A percentile compares a stretch with the other conserved stretches of the same genome.
These are phyloP conservation scores for Thunnus thynnus DNA, from an alignment of 2,113 vertebrate species.

Conservation along the genomic window DNA sequence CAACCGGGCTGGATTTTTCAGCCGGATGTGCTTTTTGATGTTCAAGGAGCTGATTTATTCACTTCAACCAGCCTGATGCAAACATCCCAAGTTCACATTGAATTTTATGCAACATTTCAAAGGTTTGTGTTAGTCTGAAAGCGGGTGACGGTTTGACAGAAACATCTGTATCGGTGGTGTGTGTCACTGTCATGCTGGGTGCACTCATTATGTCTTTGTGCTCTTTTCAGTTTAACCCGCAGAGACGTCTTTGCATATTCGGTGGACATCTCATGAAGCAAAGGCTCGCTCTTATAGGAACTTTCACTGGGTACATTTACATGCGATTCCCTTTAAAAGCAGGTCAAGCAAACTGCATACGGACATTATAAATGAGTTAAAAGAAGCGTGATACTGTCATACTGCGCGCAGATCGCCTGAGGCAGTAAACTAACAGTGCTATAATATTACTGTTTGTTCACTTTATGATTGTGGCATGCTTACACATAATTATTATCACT, in stretches of 20 bases:
- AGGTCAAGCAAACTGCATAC: neutral
- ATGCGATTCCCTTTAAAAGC: neutral
- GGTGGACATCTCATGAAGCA: constrained; percentile 6
- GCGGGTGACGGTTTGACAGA: constrained; percentile 63
- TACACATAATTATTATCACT: neutral
- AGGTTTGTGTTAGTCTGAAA: constrained; percentile 33
- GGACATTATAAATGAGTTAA: constrained; percentile 1
- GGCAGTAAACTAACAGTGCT: constrained; percentile 1
- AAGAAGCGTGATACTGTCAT: neutral
- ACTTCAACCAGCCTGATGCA: constrained; percentile 37
- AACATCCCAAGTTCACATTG: constrained; percentile 35
- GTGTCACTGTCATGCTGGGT: constrained; percentile 26
- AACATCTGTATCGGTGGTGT: constrained; percentile 41
- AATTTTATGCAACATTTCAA: constrained; percentile 34
- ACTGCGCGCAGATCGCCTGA: neutral
- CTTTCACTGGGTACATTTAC: neutral
- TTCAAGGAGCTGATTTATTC: constrained; percentile 30
- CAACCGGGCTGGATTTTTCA: neutral
- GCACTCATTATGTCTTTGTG: constrained; percentile 67
- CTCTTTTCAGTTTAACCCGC: constrained; percentile 47
- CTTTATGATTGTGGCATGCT: neutral
- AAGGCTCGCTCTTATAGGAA: neutral
- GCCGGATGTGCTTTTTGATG: constrained; percentile 30
- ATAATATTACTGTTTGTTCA: neutral
- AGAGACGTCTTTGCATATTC: constrained; percentile 45